Evolutionary conservation across 2,888 invertebrate genomes (phyloP), one percentile per base, ranked within the genome.

Genomic region (Lithophane socia): DNA sequence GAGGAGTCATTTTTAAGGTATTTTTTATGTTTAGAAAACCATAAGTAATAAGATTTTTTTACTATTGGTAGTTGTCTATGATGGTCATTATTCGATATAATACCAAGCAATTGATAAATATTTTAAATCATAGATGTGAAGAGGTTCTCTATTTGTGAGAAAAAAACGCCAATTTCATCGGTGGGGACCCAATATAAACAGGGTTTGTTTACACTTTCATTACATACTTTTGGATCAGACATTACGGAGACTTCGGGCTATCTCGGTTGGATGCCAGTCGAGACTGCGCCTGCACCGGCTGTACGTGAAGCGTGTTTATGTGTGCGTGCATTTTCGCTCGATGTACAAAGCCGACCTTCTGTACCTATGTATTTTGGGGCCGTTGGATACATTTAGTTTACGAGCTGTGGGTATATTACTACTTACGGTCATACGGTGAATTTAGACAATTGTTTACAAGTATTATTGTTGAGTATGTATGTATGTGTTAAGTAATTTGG

Each of bases 401-500:
- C 76, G 52, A 67, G 68, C 52, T 65, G 60, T 69, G 65, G 29
- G 54, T 37, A 21, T 54, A 44, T 29, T 69, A 49, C 54, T 54
- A 7, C 12, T 63, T 42, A 67, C 21, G 7, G 37, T 70, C 37
- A 63, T 42, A 64, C 47, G 12, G 37, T 37, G 13, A 68, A 68
- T 69, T 82, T 60, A 47, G 42, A 64, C 68, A 58, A 75, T 75
- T 79, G 63, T 68, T 49, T 42, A 47, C 18, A 21, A 60, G 52
- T 80, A 29, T 52, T 64, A 80, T 80, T 71, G 63, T 71, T 56
- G 42, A 49, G 18, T 44, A 63, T 44, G n/a, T 78, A 42, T 10
- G 58, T 58, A 29, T 58, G 44, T 52, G n/a, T 21, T 78, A 42
- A 56, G 56, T 65, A 76, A 79, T 60, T 77, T 42, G 79, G 79